Base-by-base conservation (phyloP, 2,113 vertebrate genomes). In the Jacana jacana region DNA sequence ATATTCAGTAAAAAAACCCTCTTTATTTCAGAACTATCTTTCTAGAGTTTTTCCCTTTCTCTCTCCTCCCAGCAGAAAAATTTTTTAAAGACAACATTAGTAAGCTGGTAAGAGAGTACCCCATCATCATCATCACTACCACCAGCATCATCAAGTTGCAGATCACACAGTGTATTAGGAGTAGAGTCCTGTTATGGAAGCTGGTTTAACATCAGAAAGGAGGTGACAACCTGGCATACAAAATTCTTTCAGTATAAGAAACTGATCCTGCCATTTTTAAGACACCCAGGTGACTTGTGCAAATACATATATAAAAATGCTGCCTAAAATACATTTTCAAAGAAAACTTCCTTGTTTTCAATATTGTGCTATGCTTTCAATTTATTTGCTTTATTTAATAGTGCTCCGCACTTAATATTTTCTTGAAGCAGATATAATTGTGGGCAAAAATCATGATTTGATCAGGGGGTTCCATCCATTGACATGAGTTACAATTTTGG, bases 281-380 rank as follows among this genome's bases (percentile, higher is more conserved):
- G 86, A 46, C 8, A 54, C 5, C 0, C 8, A 16, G 20, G 7
- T 42, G 35, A 25, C 10, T 72, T 0, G 0, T 65, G 11, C 4
- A 75, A 91, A 86, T 24, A 14, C 3, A 9, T 11, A 39, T 1
- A 2, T 5, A 58, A 68, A 71, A 60, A 24, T 78, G 13, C 3
- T 46, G 42, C 13, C 15, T 19, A 66, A 72, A 33, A 46, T 37
- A 46, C 83, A 65, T 23, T 40, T 23, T 39, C 17, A 37, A 37
- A 70, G 5, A 87, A n/a, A 55, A 28, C 8, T 22, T 46, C 27
- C 10, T n/a, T 75, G 7, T 19, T 86, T 78, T 48, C 30, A 70
- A 13, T 42, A 55, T 55, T 64, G 23, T 35, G 7, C 5, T 64
- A 3, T 37, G 4, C 7, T 88, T 69, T 8, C 6, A 40, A 6